phyloP scores from a whole-genome alignment of 2,888 invertebrate genomes.

The Allacma fusca region DNA sequence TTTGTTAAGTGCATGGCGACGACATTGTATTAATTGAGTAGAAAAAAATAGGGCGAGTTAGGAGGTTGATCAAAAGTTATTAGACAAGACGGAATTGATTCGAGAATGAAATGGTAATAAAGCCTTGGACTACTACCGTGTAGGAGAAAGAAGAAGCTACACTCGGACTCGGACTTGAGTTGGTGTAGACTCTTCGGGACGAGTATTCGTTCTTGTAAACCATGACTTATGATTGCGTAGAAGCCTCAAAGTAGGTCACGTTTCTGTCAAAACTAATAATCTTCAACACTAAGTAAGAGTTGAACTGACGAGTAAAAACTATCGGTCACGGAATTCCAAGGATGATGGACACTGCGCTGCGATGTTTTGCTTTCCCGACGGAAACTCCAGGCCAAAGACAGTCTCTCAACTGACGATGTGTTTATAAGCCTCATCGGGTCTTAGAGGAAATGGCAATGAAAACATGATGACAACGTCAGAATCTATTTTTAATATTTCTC shows the following conservation, averaged over 20 bases:
- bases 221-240: background rate
- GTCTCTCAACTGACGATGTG: background rate
- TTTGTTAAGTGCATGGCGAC: no score
- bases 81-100: no score
- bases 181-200: slow-evolving; percentile 54
- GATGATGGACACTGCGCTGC: slow-evolving; percentile 6
- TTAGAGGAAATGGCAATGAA: slow-evolving; percentile 6
- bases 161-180: slow-evolving; percentile 52
- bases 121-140: no score
- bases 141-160: slow-evolving; percentile 56
- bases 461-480: slow-evolving; percentile 24
- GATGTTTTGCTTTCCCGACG: background rate
- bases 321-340: no score
- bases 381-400: slow-evolving; percentile 4
- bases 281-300: no score
- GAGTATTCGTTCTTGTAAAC: slow-evolving; percentile 48
- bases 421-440: slow-evolving; percentile 15
- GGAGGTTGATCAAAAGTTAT: no score
- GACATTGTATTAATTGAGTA: no score
- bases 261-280: slow-evolving; percentile 1
- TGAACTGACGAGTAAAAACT: background rate
- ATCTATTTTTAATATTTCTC: slow-evolving; percentile 43
- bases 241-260: background rate
- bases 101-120: no score
- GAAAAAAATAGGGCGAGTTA: no score